Evolutionary conservation across 2,888 invertebrate species (phyloP), one percentile per base, ranked within the genome.

Genomic region (Chaitophorus viminalis): DNA sequence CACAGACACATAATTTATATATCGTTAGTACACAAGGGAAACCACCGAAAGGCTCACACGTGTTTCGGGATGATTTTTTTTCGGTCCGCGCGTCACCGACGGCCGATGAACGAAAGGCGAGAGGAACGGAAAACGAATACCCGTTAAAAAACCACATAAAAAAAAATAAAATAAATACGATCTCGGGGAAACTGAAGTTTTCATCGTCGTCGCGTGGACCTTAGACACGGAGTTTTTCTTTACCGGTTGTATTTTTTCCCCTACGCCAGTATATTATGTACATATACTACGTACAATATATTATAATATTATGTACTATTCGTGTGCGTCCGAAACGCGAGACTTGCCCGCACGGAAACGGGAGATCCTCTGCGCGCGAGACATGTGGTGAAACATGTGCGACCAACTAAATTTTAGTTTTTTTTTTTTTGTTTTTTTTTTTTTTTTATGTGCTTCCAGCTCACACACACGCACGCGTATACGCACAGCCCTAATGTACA

Each of bases 301-400:
- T 6, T 14, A 60, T 25, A 25, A 70, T 29, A 31, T n/a, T n/a
- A 18, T 29, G 14, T 46, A n/a, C 29, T 65, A 31, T 18, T 18
- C 70, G 70, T 52, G 83, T 75, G 76, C 17, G 85, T 85, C 85
- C 85, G 85, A 76, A 77, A 85, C 85, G 85, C 68, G 85, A 77
- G 75, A 75, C 82, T 36, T 36, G 31, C 54, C 5, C 52, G n/a
- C 76, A 65, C 77, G 85, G 85, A 85, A 85, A 85, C 77, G 65
- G 70, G 85, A 85, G 75, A 76, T 77, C 52, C 77, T 36, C 25
- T 46, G 17, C 17, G 17, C 25, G 46, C 70, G 79, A 54, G 46
- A 87, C 87, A 87, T 87, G 81, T 87, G 87, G 81, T 87, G 31
- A 74, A 74, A 81, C 78, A 87, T 79, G 79, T 87, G 87, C 87